Base-by-base conservation (phyloP, 2,113 vertebrate species). In the Trogon melanurus region DNA sequence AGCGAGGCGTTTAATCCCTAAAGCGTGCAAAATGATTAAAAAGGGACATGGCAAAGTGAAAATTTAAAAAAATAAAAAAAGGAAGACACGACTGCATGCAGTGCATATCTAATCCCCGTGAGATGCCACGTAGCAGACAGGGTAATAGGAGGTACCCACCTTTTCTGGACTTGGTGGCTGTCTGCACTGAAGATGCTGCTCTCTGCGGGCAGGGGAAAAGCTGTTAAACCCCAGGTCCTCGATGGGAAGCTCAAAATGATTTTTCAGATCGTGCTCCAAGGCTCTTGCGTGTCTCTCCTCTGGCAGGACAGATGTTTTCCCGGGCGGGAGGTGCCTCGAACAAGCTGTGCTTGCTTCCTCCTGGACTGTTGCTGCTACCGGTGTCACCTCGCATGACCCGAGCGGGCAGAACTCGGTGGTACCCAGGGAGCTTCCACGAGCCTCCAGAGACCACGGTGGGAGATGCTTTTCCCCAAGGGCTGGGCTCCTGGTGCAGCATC, bases 91-190 rank as follows among this genome's bases (percentile, higher is more conserved):
- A 44, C 67, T 41, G 25, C 36, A 11, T 20, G 21, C 44, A 44
- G 1, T 25, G 79, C 5, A 3, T n/a, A 5, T 18, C 57, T 75
- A 41, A 85, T 65, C 22, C 38, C 51, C 27, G 29, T 36, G 36
- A 19, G 45, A 44, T 11, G 41, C 14, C 4, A 4, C 0, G 5
- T 6, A 9, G 29, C 21, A 30, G 21, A 6, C 4, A 5, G 64
- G 47, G 50, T 48, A 14, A 8, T 5, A 22, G 5, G 36, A 9
- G 45, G 13, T 16, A 25, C 47, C 17, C 1, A 3, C 29, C 15
- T 56, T 20, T 64, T 7, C 36, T 20, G 20, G 48, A 1, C 44
- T 34, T 2, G 26, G 29, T 19, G 2, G 41, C 53, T 69, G 34
- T 8, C 61, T 62, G 54, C 47, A 1, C 6, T 2, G 30, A 10